Evolutionary conservation across 2,113 vertebrate genomes (phyloP), one percentile per base, ranked within the genome.

Genomic region (Mirza zaza): DNA sequence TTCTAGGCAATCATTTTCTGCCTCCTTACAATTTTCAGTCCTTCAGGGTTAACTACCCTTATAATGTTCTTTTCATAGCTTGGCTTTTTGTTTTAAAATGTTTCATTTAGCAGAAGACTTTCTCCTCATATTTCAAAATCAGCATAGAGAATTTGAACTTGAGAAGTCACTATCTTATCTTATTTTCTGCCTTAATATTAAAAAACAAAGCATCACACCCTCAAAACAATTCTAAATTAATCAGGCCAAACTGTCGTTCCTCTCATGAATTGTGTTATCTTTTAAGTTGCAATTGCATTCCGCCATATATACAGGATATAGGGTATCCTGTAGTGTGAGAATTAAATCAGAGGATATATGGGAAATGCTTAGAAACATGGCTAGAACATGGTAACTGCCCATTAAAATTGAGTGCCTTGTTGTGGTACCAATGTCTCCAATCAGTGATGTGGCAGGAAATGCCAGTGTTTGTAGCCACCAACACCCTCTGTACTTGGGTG

Each of bases 1-100:
- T 95, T 55, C 36, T 61, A 61, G 34, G 48, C 68, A 71, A 45
- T 88, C 36, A 52, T 45, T 91, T 71, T 63, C 42, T 94, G 11
- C 6, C 0, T 90, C 93, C 21, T 39, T 20, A 25, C 8, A 32
- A 20, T 48, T 91, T 92, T 71, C 34, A 71, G 15, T 32, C 27
- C 13, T 82, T 90, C 32, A 77, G 20, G 8, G 82, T 95, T 96
- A 87, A 91, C 29, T 95, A 21, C 50, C 61, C n/a, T 96, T 65
- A 25, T 82, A 90, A 94, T 63, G 39, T 71, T 6, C 25, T 94
- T 96, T 89, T 65, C 63, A 91, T 42, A 29, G 39, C 17, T 67
- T 96, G 23, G 2, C 1, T 75, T 96, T 91, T 92, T 82, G 61
- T 57, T 90, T 73, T 61, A 82, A 90, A 95, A 92, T 63, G 20